A percentile compares a stretch with the other conserved stretches of the same genome.
These are phyloP conservation scores for Teleogryllus occipitalis DNA, from an alignment of 1,140 invertebrate species.

Conservation along the genomic window DNA sequence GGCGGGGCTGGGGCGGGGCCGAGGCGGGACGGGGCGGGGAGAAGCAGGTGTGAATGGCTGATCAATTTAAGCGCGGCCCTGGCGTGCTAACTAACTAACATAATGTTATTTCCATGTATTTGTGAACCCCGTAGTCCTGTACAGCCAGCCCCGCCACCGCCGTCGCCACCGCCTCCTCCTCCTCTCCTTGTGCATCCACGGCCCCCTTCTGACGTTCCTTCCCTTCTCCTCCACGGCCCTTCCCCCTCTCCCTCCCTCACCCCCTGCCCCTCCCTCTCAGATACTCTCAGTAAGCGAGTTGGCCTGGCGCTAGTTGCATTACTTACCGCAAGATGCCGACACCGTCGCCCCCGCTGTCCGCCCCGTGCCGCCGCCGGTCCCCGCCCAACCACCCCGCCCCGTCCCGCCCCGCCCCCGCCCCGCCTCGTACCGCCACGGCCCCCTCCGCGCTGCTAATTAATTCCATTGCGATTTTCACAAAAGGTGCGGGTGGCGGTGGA, in stretches of 20 bases:
- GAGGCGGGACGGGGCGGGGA: no score
- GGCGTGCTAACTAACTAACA: background rate
- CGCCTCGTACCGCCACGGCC: no score
- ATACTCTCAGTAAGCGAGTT: background rate
- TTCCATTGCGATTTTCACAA: slow-evolving; percentile 4
- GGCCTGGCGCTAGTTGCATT: background rate
- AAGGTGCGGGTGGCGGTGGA: background rate
- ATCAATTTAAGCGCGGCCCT: background rate
- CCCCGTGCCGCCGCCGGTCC: no score
- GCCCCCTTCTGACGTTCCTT: background rate
- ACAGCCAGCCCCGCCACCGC: no score
- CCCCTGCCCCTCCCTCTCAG: no score
- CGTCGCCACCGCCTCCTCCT: no score
- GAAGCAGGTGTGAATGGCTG: background rate
- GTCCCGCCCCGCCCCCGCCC: no score
- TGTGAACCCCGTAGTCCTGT: background rate
- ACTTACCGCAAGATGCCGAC: slow-evolving; percentile 3
- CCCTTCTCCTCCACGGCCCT: background rate
- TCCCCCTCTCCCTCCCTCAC: background rate
- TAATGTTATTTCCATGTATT: background rate
- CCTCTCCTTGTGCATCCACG: background rate
- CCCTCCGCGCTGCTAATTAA: background rate
- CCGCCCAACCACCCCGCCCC: no score
- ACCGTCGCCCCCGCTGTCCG: background rate
- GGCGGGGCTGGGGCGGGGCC: no score